A percentile compares a stretch with the other conserved stretches of the same genome.
Conservation (phyloP, 2,888 invertebrate species). For the Chorisops tibialis region DNA sequence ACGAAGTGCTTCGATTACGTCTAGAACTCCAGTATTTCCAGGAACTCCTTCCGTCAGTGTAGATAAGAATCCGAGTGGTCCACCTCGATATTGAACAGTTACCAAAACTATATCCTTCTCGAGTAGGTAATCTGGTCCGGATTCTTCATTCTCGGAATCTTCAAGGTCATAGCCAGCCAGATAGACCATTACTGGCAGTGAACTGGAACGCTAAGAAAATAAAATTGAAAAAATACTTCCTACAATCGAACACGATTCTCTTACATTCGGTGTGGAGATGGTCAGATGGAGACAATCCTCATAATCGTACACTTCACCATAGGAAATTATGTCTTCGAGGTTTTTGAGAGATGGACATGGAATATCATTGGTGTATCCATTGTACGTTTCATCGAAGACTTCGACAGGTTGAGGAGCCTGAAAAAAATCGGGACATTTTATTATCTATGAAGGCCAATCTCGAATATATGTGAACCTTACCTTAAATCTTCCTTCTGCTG, state of each 20-base stretch:
- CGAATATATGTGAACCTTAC: too few relatives aligned
- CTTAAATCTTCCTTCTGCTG: conserved; percentile 24
- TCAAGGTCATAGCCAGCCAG: conserved; percentile 52
- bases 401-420: conserved; percentile 18
- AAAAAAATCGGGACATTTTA: not conserved
- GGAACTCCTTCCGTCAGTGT: conserved; percentile 54
- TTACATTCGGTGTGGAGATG: conserved; percentile 28
- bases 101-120: conserved; percentile 55
- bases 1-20: conserved; percentile 53
- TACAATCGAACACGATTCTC: not conserved
- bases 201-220: conserved; percentile 25
- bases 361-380: conserved; percentile 5
- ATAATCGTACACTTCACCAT: not conserved
- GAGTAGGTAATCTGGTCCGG: conserved; percentile 49
- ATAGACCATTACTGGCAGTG: conserved; percentile 51
- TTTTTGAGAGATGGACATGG: conserved; percentile 8
- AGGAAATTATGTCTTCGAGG: not conserved
- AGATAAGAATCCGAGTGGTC: conserved; percentile 56
- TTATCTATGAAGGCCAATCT: too few relatives aligned
- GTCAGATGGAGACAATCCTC: conserved; percentile 31
- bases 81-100: conserved; percentile 54
- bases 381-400: conserved; percentile 5
- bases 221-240: not conserved
- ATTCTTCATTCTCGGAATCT: conserved; percentile 45
- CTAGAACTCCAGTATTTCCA: conserved; percentile 57